Percentiles rank a stretch among this genome's conserved stretches.
Evolutionary conservation across 2,797 vertebrate genomes (phyloP).

Genomic region (Silurus lanzhouensis): DNA sequence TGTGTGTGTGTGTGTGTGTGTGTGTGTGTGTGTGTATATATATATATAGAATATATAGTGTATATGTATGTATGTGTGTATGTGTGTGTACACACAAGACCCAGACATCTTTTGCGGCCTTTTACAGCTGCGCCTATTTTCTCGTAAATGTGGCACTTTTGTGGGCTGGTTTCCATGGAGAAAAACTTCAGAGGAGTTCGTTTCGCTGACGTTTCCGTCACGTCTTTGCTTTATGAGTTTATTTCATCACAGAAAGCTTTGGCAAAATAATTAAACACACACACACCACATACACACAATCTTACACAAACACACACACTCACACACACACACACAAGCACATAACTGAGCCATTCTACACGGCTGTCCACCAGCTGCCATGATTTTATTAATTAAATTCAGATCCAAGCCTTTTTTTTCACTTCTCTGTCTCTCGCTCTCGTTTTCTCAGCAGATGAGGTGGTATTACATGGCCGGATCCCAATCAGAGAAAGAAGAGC

Average conservation of each 20-base stretch:
- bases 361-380: constrained; percentile 51
- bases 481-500: constrained; percentile 72
- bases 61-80: neutral
- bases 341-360: constrained; percentile 40
- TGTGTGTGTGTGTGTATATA: too few relatives aligned
- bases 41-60: too few relatives aligned
- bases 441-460: constrained; percentile 64
- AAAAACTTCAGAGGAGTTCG: constrained; percentile 35
- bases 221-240: constrained; percentile 43
- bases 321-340: constrained; percentile 14
- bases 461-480: constrained; percentile 73
- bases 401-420: constrained; percentile 39
- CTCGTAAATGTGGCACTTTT: constrained; percentile 22
- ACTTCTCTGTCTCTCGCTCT: constrained; percentile 23
- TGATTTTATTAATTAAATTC: constrained; percentile 60
- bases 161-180: constrained; percentile 44
- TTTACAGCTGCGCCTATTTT: neutral
- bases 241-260: constrained; percentile 15
- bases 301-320: constrained; percentile 1
- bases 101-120: constrained; percentile 15
- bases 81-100: constrained; percentile 4
- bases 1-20: too few relatives aligned
- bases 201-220: constrained; percentile 32
- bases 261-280: constrained; percentile 36
- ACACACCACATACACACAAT: constrained; percentile 17